Conservation (phyloP, 2,888 invertebrate species). For the Cosmia pyralina region DNA sequence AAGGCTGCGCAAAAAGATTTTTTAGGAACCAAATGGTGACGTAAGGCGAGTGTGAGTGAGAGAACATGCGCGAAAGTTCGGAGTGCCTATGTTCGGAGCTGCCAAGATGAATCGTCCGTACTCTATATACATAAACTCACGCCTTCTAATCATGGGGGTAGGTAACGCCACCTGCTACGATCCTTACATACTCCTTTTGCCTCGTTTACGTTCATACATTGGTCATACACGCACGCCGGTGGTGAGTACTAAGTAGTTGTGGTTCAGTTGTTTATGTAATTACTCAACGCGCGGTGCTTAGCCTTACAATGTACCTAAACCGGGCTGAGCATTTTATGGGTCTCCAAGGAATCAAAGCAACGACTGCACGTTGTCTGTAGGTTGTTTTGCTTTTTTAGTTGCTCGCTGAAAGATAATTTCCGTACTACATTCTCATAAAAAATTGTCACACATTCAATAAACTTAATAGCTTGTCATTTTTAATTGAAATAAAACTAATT, state of each 20-base stretch:
- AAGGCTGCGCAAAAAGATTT: too few relatives aligned
- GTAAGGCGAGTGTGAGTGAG: too few relatives aligned
- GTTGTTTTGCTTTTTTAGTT: not conserved
- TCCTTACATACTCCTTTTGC: too few relatives aligned
- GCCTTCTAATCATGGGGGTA: too few relatives aligned
- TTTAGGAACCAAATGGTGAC: too few relatives aligned
- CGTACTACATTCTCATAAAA: slow-evolving; percentile 1
- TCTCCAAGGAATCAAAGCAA: slow-evolving; percentile 29
- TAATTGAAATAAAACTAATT: slow-evolving; percentile 39
- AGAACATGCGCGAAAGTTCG: too few relatives aligned
- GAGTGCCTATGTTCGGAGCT: too few relatives aligned
- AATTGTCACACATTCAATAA: slow-evolving; percentile 7
- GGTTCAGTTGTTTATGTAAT: not conserved
- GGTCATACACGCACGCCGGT: too few relatives aligned
- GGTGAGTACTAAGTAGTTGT: not conserved
- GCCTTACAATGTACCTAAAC: slow-evolving; percentile 29
- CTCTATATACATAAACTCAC: too few relatives aligned
- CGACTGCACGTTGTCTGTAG: not conserved
- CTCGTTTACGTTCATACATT: too few relatives aligned
- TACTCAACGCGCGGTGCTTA: slow-evolving; percentile 1
- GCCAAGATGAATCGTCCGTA: too few relatives aligned
- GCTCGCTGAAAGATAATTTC: slow-evolving; percentile 8
- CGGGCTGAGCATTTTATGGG: slow-evolving; percentile 16
- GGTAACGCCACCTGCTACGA: too few relatives aligned
- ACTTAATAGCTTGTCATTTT: slow-evolving; percentile 16